Base-by-base conservation (phyloP, 2,888 invertebrate genomes). In the Eristalis pertinax region DNA sequence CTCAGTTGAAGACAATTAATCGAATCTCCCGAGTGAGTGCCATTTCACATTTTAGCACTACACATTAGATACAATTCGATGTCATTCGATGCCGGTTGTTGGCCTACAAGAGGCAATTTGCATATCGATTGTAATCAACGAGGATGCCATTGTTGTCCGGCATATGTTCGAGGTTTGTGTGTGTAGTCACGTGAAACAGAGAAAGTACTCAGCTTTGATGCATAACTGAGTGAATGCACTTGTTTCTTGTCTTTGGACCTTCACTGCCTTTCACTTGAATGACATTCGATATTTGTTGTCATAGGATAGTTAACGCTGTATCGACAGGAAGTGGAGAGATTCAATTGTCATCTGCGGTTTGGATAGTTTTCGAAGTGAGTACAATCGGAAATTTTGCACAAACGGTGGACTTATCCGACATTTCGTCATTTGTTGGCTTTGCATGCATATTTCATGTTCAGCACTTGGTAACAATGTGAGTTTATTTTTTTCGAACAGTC, bases 41-140 rank as follows among this genome's bases (percentile, higher is more conserved):
- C 43, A 19, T 19, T 50, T 50, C 50, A 19, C 43, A 19, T 19
- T 50, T 50, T 19, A 19, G n/a, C 8, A 8, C 50, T 7, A 19
- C 50, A 19, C 50, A 19, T 5, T 50, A 8, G 50, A 50, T 19
- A 50, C 50, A 19, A 50, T 50, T 50, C 19, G 19, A 50, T 19
- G 19, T 19, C 50, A 50, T 50, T 50, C 19, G 19, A 50, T 19
- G 50, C n/a, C 50, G 8, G n/a, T 50, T 50, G 50, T 50, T 50
- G 19, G 19, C 19, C 50, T n/a, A 19, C 19, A 19, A 10, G n/a
- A 68, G 50, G 15, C n/a, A 43, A 67, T 69, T 69, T 69, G 58
- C 58, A 69, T 69, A 69, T 26, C 22, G 56, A 69, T 35, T 68
- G 32, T 41, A 68, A 29, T 67, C 67, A 50, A 19, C 22, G 41